These are phyloP conservation scores for Seladonia tumulorum DNA, from an alignment of 2,888 invertebrate species.

Conservation along the genomic window DNA sequence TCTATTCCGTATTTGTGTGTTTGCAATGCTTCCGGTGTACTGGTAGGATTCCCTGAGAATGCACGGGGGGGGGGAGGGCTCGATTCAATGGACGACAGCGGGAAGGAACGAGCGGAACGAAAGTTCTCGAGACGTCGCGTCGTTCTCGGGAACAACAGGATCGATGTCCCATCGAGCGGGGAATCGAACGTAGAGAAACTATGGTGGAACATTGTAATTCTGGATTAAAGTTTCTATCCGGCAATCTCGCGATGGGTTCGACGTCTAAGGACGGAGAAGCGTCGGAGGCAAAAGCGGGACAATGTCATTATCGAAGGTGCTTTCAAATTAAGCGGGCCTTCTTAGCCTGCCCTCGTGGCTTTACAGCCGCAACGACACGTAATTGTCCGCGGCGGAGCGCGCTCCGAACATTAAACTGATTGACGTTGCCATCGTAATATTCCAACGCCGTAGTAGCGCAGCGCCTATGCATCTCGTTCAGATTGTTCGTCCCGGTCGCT, in stretches of 20 bases:
- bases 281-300: slow-evolving; percentile 51
- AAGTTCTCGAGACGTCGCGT: background rate
- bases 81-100: background rate
- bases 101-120: background rate
- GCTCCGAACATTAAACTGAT: slow-evolving; percentile 59
- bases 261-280: slow-evolving; percentile 43
- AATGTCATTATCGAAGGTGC: slow-evolving; percentile 76
- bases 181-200: slow-evolving; percentile 5
- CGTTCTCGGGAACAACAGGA: background rate
- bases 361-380: slow-evolving; percentile 61
- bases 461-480: background rate
- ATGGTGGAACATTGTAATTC: slow-evolving; percentile 74
- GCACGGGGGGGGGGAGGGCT: no score
- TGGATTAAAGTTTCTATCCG: slow-evolving; percentile 77
- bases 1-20: no score
- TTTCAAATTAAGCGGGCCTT: slow-evolving; percentile 77
- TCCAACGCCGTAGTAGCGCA: background rate
- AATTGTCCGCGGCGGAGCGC: slow-evolving; percentile 42
- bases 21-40: background rate
- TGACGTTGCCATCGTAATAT: slow-evolving; percentile 55
- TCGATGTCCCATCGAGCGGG: background rate
- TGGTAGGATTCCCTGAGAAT: background rate
- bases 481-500: slow-evolving; percentile 15
- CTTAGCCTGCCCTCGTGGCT: slow-evolving; percentile 66
- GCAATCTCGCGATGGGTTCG: slow-evolving; percentile 72